Base-by-base conservation (phyloP, 2,797 vertebrate species). In the Vultur gryphus region DNA sequence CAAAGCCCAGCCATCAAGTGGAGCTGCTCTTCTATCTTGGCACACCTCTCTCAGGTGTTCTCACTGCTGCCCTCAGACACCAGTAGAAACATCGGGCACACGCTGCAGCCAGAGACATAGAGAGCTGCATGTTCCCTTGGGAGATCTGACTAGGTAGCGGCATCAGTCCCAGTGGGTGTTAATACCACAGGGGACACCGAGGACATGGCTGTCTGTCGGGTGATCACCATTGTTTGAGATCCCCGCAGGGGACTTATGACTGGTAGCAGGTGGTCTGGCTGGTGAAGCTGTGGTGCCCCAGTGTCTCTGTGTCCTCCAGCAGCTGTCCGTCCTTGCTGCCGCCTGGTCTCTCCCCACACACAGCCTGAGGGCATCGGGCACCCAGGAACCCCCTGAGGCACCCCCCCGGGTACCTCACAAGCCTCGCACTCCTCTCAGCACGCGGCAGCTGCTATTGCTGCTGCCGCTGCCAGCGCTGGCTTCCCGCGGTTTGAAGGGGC, bases 1-100 rank as follows among this genome's bases (percentile, higher is more conserved):
- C 7, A 10, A 69, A 58, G 4, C 10, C 78, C 3, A 0, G 13
- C 8, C 11, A 57, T 15, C 16, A 59, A 46, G 31, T 0, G 0
- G 19, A 61, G 14, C 14, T 46, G 8, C 19, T 55, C 48, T n/a
- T 79, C 33, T 39, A 24, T 4, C 4, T 33, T 23, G 7, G 5
- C 3, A 3, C 25, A 81, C 15, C 12, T 73, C 59, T 37, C 39
- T 16, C 5, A 11, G 7, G 8, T 0, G 1, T 52, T 77, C 13
- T 61, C 1, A 0, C 39, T 41, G 25, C 25, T 82, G 20, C 52
- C 14, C 29, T 54, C 29, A 29, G 14, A 17, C 24, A 31, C 9
- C 9, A 24, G 13, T 7, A n/a, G 28, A 59, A 66, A 28, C 13
- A 33, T 51, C 8, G 0, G 16, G 28, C 52, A 25, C 29, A 18